phyloP scores from a whole-genome alignment of 2,797 vertebrate genomes.

The Anguilla megastoma region DNA sequence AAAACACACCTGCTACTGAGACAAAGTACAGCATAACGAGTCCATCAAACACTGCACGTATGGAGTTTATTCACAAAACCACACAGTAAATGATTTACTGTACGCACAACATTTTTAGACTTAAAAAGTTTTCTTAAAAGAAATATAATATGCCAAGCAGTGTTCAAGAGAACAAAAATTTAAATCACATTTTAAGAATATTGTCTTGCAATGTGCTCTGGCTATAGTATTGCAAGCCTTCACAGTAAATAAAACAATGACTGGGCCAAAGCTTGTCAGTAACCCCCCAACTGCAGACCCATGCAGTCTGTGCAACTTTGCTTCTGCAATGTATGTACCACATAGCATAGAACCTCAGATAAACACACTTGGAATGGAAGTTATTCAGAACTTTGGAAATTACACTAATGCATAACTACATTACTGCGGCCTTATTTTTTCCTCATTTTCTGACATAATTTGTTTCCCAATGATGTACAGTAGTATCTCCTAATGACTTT shows the following conservation, averaged over 20 bases:
- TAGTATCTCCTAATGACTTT: not conserved
- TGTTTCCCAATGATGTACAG: not conserved
- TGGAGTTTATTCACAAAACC: not conserved
- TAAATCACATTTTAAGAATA: constrained; percentile 1
- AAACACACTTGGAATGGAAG: not conserved
- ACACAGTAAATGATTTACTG: not conserved
- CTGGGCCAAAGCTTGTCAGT: not conserved
- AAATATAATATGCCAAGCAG: not conserved
- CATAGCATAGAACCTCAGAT: not conserved
- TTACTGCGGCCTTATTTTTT: not conserved
- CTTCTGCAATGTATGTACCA: not conserved
- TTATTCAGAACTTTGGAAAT: not conserved
- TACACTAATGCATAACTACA: not conserved
- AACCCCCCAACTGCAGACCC: not conserved
- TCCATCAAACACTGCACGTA: not conserved
- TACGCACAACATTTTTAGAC: not conserved
- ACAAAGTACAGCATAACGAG: not conserved
- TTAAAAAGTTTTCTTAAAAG: not conserved
- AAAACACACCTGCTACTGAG: not conserved
- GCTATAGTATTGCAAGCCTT: not conserved
- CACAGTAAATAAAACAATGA: not conserved
- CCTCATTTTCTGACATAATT: not conserved
- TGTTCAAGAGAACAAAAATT: not conserved
- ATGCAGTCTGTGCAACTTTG: not conserved
- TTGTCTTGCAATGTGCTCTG: not conserved